Base-by-base conservation (phyloP, 2,113 vertebrate species). In the Turdus rufiventris region DNA sequence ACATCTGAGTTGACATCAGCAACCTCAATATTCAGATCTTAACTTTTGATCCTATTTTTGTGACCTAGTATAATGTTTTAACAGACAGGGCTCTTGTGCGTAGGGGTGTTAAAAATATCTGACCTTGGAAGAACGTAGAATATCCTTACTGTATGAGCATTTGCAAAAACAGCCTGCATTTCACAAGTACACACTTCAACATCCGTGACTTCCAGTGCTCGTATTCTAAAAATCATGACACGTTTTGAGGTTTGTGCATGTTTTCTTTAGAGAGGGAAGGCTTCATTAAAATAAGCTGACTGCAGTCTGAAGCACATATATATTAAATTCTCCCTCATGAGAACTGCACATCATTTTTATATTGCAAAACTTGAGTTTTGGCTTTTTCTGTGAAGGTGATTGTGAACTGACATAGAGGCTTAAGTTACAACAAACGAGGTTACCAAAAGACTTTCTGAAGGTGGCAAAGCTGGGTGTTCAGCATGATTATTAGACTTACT, bases 31-130 rank as follows among this genome's bases (percentile, higher is more conserved):
- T 92, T 91, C 84, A 68, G 51, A 54, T 94, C 62, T 91, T 89
- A 57, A 66, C 81, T 94, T 92, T 62, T 85, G 71, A 83, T 88
- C 63, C 68, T 86, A 31, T 74, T 94, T 94, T 74, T 48, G 75
- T 85, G 92, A 93, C 78, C 72, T 94, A 51, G 43, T 94, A 51
- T 2, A 61, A 36, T 34, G 14, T 75, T 93, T 67, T 81, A 81
- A 67, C 36, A 53, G 36, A 33, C 42, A 40, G 79, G 31, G 40
- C 76, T 96, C 48, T 61, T 61, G 10, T 83, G 58, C 8, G 0
- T 51, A 85, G 43, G 51, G 60, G 4, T 63, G 61, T 84, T 96
- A 94, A 96, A 95, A 96, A 91, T 92, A 94, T 8, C 68, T 94
- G 89, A 91, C 95, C 91, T 96, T 93, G 83, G 73, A 86, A 91